Conservation (phyloP, 2,797 vertebrate species). For the Spea hammondii region DNA sequence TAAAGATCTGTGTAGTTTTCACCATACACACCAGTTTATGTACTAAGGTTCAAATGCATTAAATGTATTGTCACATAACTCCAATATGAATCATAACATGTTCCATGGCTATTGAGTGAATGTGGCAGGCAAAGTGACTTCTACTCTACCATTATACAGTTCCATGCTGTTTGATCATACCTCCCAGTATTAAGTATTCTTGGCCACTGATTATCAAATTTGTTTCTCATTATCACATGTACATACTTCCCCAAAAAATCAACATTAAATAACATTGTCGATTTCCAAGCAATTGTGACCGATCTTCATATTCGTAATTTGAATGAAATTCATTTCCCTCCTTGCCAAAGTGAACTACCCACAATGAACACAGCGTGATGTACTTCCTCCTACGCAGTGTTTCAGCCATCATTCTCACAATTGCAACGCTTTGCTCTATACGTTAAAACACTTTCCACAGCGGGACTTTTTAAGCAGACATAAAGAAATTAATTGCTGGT, state of each 20-base stretch:
- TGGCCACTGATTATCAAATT: constrained; percentile 10
- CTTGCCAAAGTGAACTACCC: constrained; percentile 56
- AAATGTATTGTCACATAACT: background rate
- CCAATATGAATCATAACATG: background rate
- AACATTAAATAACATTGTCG: constrained; percentile 15
- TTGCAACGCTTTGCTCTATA: constrained; percentile 45
- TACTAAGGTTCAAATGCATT: no score
- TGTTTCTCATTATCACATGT: background rate
- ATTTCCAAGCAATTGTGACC: constrained; percentile 18
- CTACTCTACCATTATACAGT: background rate
- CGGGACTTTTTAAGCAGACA: constrained; percentile 49
- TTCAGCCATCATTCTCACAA: constrained; percentile 54
- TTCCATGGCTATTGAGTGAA: background rate
- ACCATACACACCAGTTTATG: no score
- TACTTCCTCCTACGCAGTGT: constrained; percentile 51
- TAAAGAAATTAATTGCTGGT: constrained; percentile 56
- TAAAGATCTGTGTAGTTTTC: no score
- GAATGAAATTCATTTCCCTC: constrained; percentile 42
- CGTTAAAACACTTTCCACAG: constrained; percentile 46
- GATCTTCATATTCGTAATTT: constrained; percentile 9
- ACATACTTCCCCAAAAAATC: background rate
- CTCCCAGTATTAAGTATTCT: background rate
- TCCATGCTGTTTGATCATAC: background rate
- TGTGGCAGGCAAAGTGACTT: background rate
- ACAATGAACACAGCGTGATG: constrained; percentile 50